phyloP scores from a whole-genome alignment of 2,888 invertebrate genomes.

The Agrotis puta region DNA sequence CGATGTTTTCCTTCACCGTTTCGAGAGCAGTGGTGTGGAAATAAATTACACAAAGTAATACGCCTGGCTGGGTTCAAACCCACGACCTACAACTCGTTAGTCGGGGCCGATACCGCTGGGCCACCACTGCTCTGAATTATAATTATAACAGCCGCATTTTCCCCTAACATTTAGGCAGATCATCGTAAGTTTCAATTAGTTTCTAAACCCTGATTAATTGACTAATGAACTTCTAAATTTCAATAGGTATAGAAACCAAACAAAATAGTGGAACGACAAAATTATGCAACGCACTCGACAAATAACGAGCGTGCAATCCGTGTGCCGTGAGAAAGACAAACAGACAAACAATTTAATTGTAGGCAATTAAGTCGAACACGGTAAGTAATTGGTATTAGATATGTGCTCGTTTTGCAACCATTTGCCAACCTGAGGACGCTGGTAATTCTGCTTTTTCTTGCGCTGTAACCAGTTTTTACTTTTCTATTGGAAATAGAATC shows the following conservation, averaged over 20 bases:
- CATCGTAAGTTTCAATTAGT: background rate
- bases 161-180: background rate
- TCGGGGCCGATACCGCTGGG: no score
- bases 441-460: slow-evolving; percentile 35
- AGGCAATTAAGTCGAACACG: slow-evolving; percentile 56
- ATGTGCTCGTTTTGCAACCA: slow-evolving; percentile 52
- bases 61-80: no score
- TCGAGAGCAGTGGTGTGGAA: no score
- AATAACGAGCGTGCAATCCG: slow-evolving; percentile 55
- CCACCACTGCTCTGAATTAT: no score
- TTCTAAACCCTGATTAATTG: no score
- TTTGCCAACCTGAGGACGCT: slow-evolving; percentile 39
- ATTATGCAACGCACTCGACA: slow-evolving; percentile 53
- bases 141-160: background rate
- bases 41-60: no score
- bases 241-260: background rate
- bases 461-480: slow-evolving; percentile 27
- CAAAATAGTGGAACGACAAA: slow-evolving; percentile 22
- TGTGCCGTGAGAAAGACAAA: slow-evolving; percentile 65
- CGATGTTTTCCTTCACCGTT: no score
- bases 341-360: slow-evolving; percentile 59
- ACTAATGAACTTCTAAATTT: background rate
- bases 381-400: slow-evolving; percentile 62
- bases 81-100: no score
- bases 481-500: slow-evolving; percentile 28